Conservation (phyloP, 2,797 vertebrate genomes). For the Anabacerthia variegaticeps region DNA sequence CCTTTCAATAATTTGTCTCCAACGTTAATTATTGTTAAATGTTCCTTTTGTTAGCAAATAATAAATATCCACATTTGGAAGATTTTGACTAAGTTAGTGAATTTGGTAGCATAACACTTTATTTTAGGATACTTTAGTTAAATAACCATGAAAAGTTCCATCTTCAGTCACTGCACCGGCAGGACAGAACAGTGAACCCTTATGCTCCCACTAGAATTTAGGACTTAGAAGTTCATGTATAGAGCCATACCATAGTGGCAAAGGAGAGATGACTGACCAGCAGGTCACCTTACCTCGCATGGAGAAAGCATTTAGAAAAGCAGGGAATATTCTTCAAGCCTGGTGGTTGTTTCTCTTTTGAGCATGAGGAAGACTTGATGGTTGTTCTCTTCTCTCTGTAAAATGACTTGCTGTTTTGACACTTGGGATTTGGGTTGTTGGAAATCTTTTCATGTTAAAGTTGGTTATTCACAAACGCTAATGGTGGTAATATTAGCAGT, state of each 20-base stretch:
- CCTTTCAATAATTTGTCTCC: neutral
- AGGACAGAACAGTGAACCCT: neutral
- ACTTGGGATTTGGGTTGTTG: neutral
- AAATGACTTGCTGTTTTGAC: slow-evolving; percentile 27
- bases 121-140: neutral
- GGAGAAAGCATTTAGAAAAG: neutral
- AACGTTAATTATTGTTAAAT: neutral
- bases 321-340: neutral
- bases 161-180: neutral
- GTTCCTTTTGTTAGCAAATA: neutral
- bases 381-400: neutral
- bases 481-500: neutral
- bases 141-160: neutral
- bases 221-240: neutral
- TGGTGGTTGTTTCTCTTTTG: neutral
- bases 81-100: neutral
- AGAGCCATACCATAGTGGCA: neutral
- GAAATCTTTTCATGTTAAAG: slow-evolving; percentile 1
- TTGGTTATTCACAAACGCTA: slow-evolving; percentile 8
- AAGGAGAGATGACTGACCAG: neutral
- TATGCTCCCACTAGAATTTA: neutral
- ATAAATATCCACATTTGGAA: neutral
- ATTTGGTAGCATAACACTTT: neutral
- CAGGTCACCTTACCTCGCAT: neutral
- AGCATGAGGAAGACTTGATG: neutral